Base-by-base conservation (phyloP, 2,797 vertebrate genomes). In the Paedocypris micromegethes region DNA sequence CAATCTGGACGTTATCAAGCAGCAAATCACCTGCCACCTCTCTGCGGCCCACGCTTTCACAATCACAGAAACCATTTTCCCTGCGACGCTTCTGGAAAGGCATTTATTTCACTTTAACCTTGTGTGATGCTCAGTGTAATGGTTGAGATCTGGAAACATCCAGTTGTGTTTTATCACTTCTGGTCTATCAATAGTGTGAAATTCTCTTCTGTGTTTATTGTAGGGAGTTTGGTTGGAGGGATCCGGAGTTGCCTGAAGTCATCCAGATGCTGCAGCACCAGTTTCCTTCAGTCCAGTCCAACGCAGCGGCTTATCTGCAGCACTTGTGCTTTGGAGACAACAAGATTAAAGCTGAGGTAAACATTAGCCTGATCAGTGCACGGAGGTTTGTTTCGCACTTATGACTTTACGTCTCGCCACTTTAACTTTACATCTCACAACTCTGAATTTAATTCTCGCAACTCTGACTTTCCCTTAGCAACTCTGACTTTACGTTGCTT, bases 181-280 rank as follows among this genome's bases (percentile, higher is more conserved):
- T 41, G 62, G 53, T 56, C 56, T 9, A 51, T 44, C 46, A 57
- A 6, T 38, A 64, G 23, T 51, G 46, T 58, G 9, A 56, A 64
- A 57, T 52, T 63, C 57, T 73, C 45, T 58, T 9, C 73, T 9
- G 60, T 45, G 42, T 46, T n/a, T 38, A 44, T 43, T 74, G 78
- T 83, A 99, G 96, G 89, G 97, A 99, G 84, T 98, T 98, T 72
- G 97, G 96, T 77, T 99, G 97, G 97, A 88, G 97, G 88, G 97
- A 99, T 86, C 97, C 97, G 0, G 97, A 99, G 82, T 91, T 99
- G 81, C 97, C 97, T 45, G 97, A 99, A 83, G 97, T 99, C 79
- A 99, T 99, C 83, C 96, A 98, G 87, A 98, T 99, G 97, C 83
- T 99, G 74, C 97, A 98, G 68, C 96, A 99, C 80, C 96, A 99